phyloP scores from a whole-genome alignment of 2,888 invertebrate species.

The Leptarthrus brevirostris region DNA sequence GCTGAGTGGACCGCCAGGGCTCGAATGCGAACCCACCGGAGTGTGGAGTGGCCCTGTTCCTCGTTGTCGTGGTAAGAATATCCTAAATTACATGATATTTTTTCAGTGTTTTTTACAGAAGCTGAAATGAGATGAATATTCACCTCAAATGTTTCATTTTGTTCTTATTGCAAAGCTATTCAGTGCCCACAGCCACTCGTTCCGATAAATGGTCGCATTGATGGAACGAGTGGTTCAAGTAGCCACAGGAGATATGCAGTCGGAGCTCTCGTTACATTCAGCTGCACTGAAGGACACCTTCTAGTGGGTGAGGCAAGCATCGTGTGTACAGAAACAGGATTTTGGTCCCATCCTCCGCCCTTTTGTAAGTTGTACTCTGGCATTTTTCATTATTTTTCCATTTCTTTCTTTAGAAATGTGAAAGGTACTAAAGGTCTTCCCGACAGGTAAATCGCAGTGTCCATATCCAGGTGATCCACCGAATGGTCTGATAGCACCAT shows the following conservation, averaged over 20 bases:
- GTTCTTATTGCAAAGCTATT: slow-evolving; percentile 72
- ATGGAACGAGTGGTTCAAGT: slow-evolving; percentile 64
- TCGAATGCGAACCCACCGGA: slow-evolving; percentile 83
- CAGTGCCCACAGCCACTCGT: slow-evolving; percentile 81
- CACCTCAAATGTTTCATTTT: slow-evolving; percentile 35
- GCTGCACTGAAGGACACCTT: slow-evolving; percentile 75
- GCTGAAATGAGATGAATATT: slow-evolving; percentile 9
- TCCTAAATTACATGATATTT: slow-evolving; percentile 51
- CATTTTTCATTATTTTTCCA: slow-evolving; percentile 3
- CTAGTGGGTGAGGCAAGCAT: slow-evolving; percentile 80
- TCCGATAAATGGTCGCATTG: slow-evolving; percentile 77
- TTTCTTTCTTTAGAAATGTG: slow-evolving; percentile 3
- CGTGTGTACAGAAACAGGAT: slow-evolving; percentile 88
- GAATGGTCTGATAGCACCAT: slow-evolving; percentile 76
- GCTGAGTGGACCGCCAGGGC: slow-evolving; percentile 79
- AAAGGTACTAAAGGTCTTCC: background rate
- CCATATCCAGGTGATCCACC: slow-evolving; percentile 79
- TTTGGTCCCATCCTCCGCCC: slow-evolving; percentile 89
- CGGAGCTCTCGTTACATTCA: slow-evolving; percentile 83
- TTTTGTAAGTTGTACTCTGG: slow-evolving; percentile 74
- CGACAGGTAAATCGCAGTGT: slow-evolving; percentile 77
- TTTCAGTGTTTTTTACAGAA: slow-evolving; percentile 33
- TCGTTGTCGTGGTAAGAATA: slow-evolving; percentile 76
- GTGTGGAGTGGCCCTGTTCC: slow-evolving; percentile 84
- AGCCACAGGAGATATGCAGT: slow-evolving; percentile 77